Evolutionary conservation across 2,113 vertebrate species (phyloP).

Genomic region (Elgaria multicarinata): DNA sequence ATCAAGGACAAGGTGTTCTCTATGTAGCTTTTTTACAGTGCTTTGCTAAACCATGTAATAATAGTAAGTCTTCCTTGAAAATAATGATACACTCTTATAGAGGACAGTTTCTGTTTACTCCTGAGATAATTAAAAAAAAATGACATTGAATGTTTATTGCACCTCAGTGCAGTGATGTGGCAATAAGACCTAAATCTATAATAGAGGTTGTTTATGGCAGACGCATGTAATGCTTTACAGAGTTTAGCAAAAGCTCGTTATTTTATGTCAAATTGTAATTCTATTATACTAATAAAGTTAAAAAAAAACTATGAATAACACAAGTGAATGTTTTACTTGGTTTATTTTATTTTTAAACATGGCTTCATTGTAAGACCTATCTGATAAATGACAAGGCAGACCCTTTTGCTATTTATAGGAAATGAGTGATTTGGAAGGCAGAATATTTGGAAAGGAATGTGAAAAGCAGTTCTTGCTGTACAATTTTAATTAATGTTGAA

Average conservation of each 20-base stretch:
- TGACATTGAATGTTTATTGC: constrained; percentile 89
- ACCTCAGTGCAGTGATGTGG: constrained; percentile 88
- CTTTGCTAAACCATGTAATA: constrained; percentile 88
- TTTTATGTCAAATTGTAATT: constrained; percentile 87
- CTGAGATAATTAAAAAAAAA: constrained; percentile 83
- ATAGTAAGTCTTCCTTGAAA: constrained; percentile 87
- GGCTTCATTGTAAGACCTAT: constrained; percentile 41
- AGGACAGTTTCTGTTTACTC: constrained; percentile 84
- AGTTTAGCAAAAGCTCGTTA: constrained; percentile 87
- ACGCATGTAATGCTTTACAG: constrained; percentile 86
- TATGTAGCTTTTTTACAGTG: constrained; percentile 86
- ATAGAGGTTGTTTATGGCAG: constrained; percentile 83
- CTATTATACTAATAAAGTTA: constrained; percentile 85
- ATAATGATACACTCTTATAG: constrained; percentile 84
- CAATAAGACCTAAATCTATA: constrained; percentile 89
- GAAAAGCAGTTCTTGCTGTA: constrained; percentile 24
- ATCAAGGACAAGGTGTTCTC: constrained; percentile 84
- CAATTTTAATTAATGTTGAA: constrained; percentile 34
- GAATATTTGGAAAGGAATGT: constrained; percentile 37
- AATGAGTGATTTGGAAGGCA: constrained; percentile 47
- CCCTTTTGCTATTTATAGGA: constrained; percentile 19
- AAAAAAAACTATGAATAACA: constrained; percentile 78
- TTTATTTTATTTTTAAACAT: constrained; percentile 56
- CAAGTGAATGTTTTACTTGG: constrained; percentile 76
- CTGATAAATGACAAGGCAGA: constrained; percentile 54